Base-by-base conservation (phyloP, 2,888 invertebrate species). In the Desoria tigrina region DNA sequence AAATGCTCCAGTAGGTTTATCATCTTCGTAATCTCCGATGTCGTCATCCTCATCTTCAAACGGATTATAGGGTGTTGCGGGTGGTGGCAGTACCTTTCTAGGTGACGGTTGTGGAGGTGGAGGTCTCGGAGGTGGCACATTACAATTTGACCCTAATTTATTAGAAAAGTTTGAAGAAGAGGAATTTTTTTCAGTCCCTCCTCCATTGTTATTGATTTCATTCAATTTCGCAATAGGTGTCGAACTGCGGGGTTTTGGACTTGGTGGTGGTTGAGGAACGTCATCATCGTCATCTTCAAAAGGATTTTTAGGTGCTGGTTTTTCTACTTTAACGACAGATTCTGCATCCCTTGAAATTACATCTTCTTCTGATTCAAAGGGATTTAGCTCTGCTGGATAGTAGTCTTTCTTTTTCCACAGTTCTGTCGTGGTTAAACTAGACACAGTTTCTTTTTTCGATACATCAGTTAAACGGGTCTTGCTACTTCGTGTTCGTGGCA, bases 301-400 rank as follows among this genome's bases (percentile, higher is more conserved):
- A 7, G 74, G 74, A 58, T 73, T 74, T 32, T 57, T 54, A 0
- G 49, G 54, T 24, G 49, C 62, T 9, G 45, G 16, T 16, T 16
- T 18, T 24, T 39, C 39, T 28, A 51, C 51, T 23, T 51, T 51
- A 7, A 21, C 6, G 6, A 16, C 16, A 7, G 7, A 3, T 18
- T 45, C 4, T 45, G 6, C 16, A 45, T 45, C n/a, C 16, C n/a
- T 21, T 18, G 16, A 45, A 3, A 7, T 16, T 24, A 51, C 24
- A 21, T 16, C 85, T 27, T 84, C 84, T 63, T 89, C 89, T 74
- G 88, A 88, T 39, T 85, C 87, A 81, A 94, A 94, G 4, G 93
- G 93, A 83, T 94, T 93, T 71, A 92, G 82, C 78, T 89, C 86
- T 71, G 86, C 86, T 0, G 93, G 93, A 82, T 93, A 92, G 45